Evolutionary conservation across 2,113 vertebrate genomes (phyloP), one percentile per base, ranked within the genome.

Genomic region (Okapia johnstoni): DNA sequence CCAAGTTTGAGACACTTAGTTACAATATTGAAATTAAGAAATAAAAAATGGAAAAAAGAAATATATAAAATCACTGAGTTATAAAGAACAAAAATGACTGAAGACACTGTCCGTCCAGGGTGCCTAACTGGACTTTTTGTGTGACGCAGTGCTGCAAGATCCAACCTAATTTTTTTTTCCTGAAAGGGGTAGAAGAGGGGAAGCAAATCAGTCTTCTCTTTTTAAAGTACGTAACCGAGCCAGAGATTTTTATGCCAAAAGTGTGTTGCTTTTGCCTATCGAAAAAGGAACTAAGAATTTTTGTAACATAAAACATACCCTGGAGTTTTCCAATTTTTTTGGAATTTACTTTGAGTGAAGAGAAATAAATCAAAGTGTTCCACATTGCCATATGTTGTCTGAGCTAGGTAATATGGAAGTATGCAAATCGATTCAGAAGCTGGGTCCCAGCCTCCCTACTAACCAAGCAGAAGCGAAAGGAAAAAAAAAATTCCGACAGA

Each of bases 241-340:
- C 52, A 91, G 57, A 96, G 40, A 63, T 30, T 88, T 83, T 85
- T 66, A 76, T 85, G 94, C 30, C 81, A 97, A 94, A 85, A 88
- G 79, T 85, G 48, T 61, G 63, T 57, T 97, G 54, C 43, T 92
- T 85, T 96, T 93, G 77, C 33, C 43, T 89, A 93, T 13, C 28
- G 33, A 94, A 95, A 92, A 58, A 50, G 89, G 87, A 96, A 93
- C 61, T 48, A 90, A 92, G 43, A 84, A 76, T 79, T 96, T 94
- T 21, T 94, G 28, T 61, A 85, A 96, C 89, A 84, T 8, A 95
- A 97, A 97, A 94, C 83, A 97, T 96, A 94, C 48, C 36, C 54
- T 16, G 13, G 85, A n/a, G 60, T 88, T 96, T 66, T 96, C 89
- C 81, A 85, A 46, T 50, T 77, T 97, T 80, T 17, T n/a, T 46